phyloP scores from a whole-genome alignment of 1,140 invertebrate species.

The Micrasema minimum region DNA sequence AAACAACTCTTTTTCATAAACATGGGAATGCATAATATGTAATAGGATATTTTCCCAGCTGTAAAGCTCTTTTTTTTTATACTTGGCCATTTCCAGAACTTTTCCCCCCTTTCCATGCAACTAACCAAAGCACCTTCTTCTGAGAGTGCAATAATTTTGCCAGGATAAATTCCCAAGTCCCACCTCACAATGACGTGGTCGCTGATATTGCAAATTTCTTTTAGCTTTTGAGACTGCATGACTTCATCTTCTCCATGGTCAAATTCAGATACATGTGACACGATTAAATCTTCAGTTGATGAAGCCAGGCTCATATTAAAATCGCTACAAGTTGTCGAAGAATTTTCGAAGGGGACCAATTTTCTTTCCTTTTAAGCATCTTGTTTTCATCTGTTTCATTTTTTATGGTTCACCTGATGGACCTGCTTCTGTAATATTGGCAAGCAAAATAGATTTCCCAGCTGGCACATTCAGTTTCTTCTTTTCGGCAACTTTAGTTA shows the following conservation, averaged over 20 bases:
- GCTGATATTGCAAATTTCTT: background rate
- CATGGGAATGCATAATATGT: no score
- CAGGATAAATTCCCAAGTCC: background rate
- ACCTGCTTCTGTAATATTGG: background rate
- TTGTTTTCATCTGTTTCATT: background rate
- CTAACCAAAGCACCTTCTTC: no score
- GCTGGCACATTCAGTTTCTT: conserved; percentile 6
- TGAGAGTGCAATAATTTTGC: no score
- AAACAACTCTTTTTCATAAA: no score
- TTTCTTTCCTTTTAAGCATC: background rate
- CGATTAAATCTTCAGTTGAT: conserved; percentile 2
- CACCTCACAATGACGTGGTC: conserved; percentile 2
- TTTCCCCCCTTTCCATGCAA: no score
- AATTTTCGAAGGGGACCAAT: background rate
- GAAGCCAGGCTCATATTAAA: background rate
- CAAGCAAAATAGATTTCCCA: conserved; percentile 3
- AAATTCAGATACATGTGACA: background rate
- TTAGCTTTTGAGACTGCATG: background rate
- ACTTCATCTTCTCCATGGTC: background rate
- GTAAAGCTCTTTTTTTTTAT: no score
- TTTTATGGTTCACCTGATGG: conserved; percentile 3
- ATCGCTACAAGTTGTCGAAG: conserved; percentile 3
- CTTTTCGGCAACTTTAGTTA: background rate
- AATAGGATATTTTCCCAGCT: no score
- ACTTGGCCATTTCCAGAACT: no score